These are phyloP conservation scores for Theropithecus gelada DNA, from an alignment of 2,113 vertebrate genomes.

Conservation along the genomic window DNA sequence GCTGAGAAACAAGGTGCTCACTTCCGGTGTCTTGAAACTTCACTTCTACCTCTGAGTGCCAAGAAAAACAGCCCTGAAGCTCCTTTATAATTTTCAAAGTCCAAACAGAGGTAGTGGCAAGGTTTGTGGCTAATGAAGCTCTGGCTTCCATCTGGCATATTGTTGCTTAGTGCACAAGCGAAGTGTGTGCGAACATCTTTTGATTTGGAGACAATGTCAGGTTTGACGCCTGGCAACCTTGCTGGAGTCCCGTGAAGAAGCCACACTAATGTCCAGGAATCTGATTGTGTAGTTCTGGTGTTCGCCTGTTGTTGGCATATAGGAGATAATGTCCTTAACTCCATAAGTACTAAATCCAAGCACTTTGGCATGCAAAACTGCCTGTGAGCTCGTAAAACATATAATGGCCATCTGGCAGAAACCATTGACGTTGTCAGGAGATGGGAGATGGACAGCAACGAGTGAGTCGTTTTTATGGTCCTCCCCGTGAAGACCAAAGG, in stretches of 20 bases:
- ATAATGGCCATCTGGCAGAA: slow-evolving; percentile 76
- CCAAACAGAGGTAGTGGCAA: not conserved
- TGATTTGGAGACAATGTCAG: not conserved
- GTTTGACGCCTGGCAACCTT: fast-evolving
- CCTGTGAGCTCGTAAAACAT: slow-evolving; percentile 72
- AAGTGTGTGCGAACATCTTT: not conserved
- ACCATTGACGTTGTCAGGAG: not conserved
- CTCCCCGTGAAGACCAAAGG: not conserved
- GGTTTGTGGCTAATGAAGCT: not conserved
- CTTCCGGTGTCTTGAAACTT: not conserved
- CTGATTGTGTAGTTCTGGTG: not conserved
- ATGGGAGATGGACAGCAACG: slow-evolving; percentile 24
- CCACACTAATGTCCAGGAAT: not conserved
- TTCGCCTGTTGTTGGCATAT: slow-evolving; percentile 71
- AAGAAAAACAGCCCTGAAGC: not conserved
- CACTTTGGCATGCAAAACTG: slow-evolving; percentile 72
- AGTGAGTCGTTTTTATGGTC: not conserved
- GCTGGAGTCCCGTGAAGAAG: not conserved
- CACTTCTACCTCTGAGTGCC: not conserved
- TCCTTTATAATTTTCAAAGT: not conserved
- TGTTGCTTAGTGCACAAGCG: not conserved
- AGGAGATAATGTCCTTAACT: slow-evolving; percentile 73
- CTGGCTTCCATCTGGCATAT: not conserved
- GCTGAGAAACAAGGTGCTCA: not conserved
- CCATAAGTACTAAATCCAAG: slow-evolving; percentile 78